Percentiles rank a stretch among this genome's conserved stretches.
Conservation (phyloP, 2,888 invertebrate genomes). For the Ypsolopha scabrella region DNA sequence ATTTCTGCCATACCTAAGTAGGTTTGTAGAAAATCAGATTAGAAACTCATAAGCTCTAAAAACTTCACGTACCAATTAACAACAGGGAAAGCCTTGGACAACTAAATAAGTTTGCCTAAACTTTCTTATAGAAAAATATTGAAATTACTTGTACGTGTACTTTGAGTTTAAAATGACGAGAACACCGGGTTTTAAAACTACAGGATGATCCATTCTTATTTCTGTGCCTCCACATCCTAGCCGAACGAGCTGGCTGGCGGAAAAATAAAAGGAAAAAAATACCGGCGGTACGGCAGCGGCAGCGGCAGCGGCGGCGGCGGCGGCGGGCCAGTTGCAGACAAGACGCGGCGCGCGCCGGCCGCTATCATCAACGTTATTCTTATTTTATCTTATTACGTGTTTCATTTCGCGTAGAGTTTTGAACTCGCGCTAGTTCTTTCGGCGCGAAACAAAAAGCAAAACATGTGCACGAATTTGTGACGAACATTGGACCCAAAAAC, state of each 20-base stretch:
- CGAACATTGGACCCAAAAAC: slow-evolving; percentile 39
- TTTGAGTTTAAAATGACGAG: too few relatives aligned
- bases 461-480: slow-evolving; percentile 57
- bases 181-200: background rate
- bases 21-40: too few relatives aligned
- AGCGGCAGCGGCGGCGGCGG: slow-evolving; percentile 60
- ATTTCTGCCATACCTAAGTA: too few relatives aligned
- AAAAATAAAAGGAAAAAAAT: slow-evolving; percentile 3
- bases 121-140: too few relatives aligned
- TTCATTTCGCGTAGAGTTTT: slow-evolving; percentile 67
- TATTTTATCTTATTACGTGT: slow-evolving; percentile 62
- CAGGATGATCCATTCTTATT: slow-evolving; percentile 5
- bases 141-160: too few relatives aligned
- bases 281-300: slow-evolving; percentile 19
- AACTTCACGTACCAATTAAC: too few relatives aligned
- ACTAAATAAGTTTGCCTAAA: too few relatives aligned
- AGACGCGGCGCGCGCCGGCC: slow-evolving; percentile 60
- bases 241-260: background rate
- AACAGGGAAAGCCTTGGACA: too few relatives aligned
- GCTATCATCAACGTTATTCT: slow-evolving; percentile 53
- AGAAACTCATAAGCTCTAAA: too few relatives aligned
- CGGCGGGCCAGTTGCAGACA: slow-evolving; percentile 47
- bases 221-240: slow-evolving; percentile 2
- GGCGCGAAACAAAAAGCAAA: slow-evolving; percentile 30
- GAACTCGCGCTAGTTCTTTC: slow-evolving; percentile 54